A percentile compares a stretch with the other conserved stretches of the same genome.
Evolutionary conservation across 2,113 vertebrate genomes (phyloP).

Genomic region (Sinosuthora webbiana): DNA sequence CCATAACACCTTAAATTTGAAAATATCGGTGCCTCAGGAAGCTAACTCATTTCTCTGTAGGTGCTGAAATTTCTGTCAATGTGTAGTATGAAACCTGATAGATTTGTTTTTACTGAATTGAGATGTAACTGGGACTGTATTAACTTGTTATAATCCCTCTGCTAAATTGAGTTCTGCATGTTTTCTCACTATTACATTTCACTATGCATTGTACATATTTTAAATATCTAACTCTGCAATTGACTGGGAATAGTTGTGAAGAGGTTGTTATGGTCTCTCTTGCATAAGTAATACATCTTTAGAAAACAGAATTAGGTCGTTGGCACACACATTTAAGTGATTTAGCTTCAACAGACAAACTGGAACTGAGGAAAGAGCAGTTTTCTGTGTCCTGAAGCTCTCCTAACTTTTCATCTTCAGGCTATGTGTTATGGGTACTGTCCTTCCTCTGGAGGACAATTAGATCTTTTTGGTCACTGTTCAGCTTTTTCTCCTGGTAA

Average conservation of each 20-base stretch:
- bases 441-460: neutral
- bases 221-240: neutral
- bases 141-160: neutral
- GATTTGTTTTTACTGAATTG: neutral
- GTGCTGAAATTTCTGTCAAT: neutral
- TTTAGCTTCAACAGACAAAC: slow-evolving; percentile 36
- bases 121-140: neutral
- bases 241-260: neutral
- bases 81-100: neutral
- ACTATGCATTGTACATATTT: neutral
- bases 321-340: slow-evolving; percentile 20
- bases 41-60: neutral
- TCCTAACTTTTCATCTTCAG: neutral
- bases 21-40: neutral
- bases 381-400: neutral
- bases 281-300: slow-evolving; percentile 55
- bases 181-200: neutral
- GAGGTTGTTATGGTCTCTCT: slow-evolving; percentile 24
- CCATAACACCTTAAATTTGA: neutral
- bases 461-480: neutral
- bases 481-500: neutral
- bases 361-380: neutral
- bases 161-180: neutral
- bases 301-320: slow-evolving; percentile 59
- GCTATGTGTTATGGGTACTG: neutral